phyloP scores from a whole-genome alignment of 53 echinoderm and acorn worm genomes.

The Stichopus horrens region DNA sequence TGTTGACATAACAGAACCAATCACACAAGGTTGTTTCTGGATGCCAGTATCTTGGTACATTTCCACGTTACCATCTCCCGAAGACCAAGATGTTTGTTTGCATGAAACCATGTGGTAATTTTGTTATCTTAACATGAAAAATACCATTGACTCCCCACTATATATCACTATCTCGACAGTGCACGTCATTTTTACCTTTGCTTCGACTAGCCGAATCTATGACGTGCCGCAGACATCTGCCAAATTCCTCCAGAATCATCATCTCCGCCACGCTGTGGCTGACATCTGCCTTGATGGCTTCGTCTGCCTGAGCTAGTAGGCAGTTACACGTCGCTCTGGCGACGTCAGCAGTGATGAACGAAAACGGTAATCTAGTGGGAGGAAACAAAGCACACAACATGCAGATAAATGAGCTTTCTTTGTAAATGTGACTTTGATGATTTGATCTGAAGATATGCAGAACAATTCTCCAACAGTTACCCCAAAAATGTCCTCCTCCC shows the following conservation, averaged over 20 bases:
- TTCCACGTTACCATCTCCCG: no score
- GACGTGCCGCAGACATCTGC: conserved; percentile 85
- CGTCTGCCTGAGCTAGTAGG: conserved; percentile 88
- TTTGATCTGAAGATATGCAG: background rate
- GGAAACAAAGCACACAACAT: background rate
- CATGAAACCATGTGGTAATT: no score
- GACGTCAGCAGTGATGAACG: conserved; percentile 95
- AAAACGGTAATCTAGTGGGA: conserved; percentile 81
- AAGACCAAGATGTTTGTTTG: no score
- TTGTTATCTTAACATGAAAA: no score
- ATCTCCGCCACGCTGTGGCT: conserved; percentile 59
- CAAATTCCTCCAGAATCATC: conserved; percentile 91
- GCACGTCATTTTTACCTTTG: conserved; percentile 59
- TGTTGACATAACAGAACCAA: no score
- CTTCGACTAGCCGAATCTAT: conserved; percentile 86
- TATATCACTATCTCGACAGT: no score
- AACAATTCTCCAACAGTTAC: no score
- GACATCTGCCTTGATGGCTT: conserved; percentile 61
- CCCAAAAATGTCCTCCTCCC: no score
- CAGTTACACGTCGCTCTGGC: conserved; percentile 97
- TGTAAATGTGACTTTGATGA: background rate
- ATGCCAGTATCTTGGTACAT: no score
- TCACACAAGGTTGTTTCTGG: no score
- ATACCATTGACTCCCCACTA: no score
- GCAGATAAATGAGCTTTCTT: background rate